Evolutionary conservation across 2,888 invertebrate species (phyloP).

Genomic region (Escarpia spicata): DNA sequence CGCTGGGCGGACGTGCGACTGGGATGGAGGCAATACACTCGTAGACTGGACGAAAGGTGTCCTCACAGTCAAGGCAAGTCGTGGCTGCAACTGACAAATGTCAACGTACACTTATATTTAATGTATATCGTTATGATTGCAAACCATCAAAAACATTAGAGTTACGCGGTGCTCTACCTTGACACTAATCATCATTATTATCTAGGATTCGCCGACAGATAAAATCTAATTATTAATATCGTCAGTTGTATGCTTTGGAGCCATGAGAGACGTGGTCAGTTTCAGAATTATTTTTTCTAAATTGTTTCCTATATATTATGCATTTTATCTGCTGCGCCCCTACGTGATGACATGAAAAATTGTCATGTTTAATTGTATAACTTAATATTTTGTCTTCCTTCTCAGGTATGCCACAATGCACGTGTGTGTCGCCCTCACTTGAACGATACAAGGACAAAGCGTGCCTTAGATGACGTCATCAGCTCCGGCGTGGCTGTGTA

Average conservation of each 20-base stretch:
- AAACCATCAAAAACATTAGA: too few species aligned
- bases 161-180: too few species aligned
- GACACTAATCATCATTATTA: too few species aligned
- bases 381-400: background rate
- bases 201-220: too few species aligned
- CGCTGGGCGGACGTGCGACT: background rate
- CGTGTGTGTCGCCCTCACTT: background rate
- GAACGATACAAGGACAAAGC: background rate
- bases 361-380: background rate
- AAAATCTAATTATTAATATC: too few species aligned
- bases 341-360: background rate
- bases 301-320: too few species aligned
- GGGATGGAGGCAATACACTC: background rate
- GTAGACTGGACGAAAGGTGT: background rate
- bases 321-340: background rate
- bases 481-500: background rate
- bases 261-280: too few species aligned
- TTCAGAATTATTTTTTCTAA: too few species aligned
- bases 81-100: background rate
- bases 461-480: background rate
- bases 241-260: too few species aligned
- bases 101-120: background rate
- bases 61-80: background rate
- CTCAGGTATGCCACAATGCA: background rate
- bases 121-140: too few species aligned